These are phyloP conservation scores for Saccostrea echinata DNA, from an alignment of 1,140 invertebrate genomes.

Conservation along the genomic window DNA sequence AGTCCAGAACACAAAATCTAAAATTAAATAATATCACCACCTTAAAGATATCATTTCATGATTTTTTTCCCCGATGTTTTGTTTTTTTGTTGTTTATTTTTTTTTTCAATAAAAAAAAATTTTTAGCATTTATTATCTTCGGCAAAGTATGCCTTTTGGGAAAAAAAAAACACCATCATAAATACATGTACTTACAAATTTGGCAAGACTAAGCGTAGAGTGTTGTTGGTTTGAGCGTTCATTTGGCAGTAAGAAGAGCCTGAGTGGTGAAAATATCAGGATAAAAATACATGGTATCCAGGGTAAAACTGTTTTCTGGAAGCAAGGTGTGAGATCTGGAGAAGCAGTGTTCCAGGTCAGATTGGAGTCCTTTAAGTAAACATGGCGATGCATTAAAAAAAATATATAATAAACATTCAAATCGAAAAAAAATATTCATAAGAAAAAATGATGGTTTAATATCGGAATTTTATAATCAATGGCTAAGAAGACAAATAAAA, in stretches of 20 bases:
- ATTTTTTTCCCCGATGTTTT: too few species aligned
- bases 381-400: background rate
- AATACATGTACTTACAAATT: background rate
- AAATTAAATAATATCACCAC: background rate
- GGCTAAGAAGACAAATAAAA: too few species aligned
- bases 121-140: background rate
- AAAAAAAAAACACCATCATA: background rate
- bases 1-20: background rate
- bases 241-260: slow-evolving; percentile 60
- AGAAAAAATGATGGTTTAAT: too few species aligned
- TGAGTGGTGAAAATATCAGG: slow-evolving; percentile 62
- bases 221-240: background rate
- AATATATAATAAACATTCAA: too few species aligned
- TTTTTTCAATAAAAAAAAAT: background rate
- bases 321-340: slow-evolving; percentile 76
- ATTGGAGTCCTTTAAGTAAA: slow-evolving; percentile 59
- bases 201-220: background rate
- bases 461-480: too few species aligned
- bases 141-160: background rate
- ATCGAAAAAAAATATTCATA: too few species aligned
- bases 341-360: slow-evolving; percentile 73
- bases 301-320: slow-evolving; percentile 86
- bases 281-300: slow-evolving; percentile 88
- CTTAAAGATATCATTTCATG: background rate
- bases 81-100: background rate